Conservation (phyloP, 2,888 invertebrate species). For the Eristalis tenax region DNA sequence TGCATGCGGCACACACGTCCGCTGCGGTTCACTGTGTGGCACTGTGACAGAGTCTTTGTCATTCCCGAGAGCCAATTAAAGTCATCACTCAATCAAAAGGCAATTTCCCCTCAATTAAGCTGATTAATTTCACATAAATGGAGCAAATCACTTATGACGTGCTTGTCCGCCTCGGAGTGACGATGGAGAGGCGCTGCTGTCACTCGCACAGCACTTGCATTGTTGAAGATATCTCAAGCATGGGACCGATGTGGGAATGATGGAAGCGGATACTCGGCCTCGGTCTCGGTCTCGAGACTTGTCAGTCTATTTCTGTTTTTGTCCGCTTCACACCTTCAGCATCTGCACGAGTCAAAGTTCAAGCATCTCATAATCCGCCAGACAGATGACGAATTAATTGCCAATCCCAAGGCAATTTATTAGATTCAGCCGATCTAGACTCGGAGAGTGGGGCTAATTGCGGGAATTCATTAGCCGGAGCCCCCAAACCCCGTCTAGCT, state of each 20-base stretch:
- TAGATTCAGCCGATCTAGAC: not conserved
- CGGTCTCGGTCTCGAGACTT: not conserved
- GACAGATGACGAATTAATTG: conserved; percentile 6
- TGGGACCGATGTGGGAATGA: not conserved
- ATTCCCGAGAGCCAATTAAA: conserved; percentile 63
- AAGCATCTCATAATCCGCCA: not conserved
- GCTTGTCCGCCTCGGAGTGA: conserved; percentile 47
- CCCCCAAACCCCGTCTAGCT: not conserved
- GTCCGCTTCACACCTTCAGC: not conserved
- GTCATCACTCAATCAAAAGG: conserved; percentile 70
- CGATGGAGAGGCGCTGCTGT: not conserved
- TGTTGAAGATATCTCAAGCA: not conserved
- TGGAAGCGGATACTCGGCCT: not conserved
- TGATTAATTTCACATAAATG: conserved; percentile 69
- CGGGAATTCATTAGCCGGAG: not conserved
- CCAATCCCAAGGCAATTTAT: conserved; percentile 4
- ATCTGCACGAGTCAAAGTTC: not conserved
- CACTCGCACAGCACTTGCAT: conserved; percentile 2
- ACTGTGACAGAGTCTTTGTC: conserved; percentile 22
- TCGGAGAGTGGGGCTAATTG: not conserved
- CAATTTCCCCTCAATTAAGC: conserved; percentile 69
- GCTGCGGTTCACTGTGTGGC: too few species aligned
- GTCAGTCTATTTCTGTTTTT: not conserved
- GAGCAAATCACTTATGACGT: conserved; percentile 68
- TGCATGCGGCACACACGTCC: too few species aligned